Base-by-base conservation (phyloP, 2,888 invertebrate species). In the Saturnia japonica region DNA sequence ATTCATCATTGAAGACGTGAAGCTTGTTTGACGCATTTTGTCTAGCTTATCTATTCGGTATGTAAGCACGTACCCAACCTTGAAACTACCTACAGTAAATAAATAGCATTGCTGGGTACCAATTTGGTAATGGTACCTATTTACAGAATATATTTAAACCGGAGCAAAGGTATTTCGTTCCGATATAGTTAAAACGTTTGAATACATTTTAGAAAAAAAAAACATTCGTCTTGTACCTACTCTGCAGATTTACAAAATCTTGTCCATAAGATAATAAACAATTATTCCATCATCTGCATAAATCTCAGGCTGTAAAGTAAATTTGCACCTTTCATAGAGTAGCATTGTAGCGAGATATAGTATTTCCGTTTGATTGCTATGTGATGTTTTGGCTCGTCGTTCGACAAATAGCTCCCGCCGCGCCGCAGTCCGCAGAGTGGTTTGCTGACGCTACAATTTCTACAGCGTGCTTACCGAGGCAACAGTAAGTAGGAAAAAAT, bases 351-450 rank as follows among this genome's bases (percentile, higher is more conserved):
- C 83, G 84, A 78, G 81, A 87, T 89, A 93, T 91, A 90, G 88
- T 91, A 91, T 91, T 92, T 92, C 90, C 87, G 88, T 88, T 84
- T 87, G 89, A 93, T 92, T 91, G 89, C 90, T 85, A 89, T 87
- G 91, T 87, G 82, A 91, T 93, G 90, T 92, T 93, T 93, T 91
- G 93, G 93, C 92, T 93, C 93, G 91, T 87, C 90, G 91, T 89
- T 92, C 91, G 88, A 89, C 90, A 91, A 92, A 93, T 91, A 90
- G 85, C 82, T 85, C 82, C 80, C 87, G 85, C 87, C 88, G 90
- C 86, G 85, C 87, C 88, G 90, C 86, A 90, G 89, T 89, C 90
- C 87, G 89, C 90, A 90, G 87, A 87, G 88, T 85, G 85, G 87
- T 82, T 79, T 78, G 92, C 93, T 92, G 91, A 91, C 88, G 85